Percentiles rank a stretch among this genome's conserved stretches.
Evolutionary conservation across 2,113 vertebrate species (phyloP).

Genomic region (Ciconia maguari): DNA sequence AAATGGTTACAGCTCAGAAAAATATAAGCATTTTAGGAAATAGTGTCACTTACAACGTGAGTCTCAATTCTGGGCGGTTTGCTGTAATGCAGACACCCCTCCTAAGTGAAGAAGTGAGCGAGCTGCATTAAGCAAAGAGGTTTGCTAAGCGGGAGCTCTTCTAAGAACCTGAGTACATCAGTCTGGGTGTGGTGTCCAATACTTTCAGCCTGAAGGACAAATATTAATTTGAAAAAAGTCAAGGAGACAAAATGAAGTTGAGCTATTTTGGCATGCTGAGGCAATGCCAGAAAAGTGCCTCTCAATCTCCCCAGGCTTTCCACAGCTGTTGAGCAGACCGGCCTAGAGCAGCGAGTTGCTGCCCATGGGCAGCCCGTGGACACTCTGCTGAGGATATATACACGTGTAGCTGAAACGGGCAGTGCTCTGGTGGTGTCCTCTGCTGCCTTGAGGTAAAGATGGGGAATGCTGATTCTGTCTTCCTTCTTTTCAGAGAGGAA

Average conservation of each 20-base stretch:
- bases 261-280: neutral
- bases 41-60: neutral
- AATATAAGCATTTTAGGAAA: neutral
- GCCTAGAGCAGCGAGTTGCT: neutral
- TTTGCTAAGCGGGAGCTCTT: neutral
- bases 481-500: neutral
- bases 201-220: neutral
- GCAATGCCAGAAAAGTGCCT: neutral
- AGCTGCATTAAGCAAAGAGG: neutral
- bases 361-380: neutral
- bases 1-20: neutral
- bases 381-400: accelerated
- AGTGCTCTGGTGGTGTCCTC: neutral
- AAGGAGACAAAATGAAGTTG: neutral
- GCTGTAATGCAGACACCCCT: neutral
- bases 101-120: neutral
- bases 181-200: no score
- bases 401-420: accelerated
- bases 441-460: neutral
- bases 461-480: no score
- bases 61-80: neutral
- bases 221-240: neutral
- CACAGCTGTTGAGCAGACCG: neutral
- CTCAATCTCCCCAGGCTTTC: neutral
- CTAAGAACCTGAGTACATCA: neutral